Evolutionary conservation across 2,113 vertebrate genomes (phyloP).

Genomic region (Oreochromis tanganicae): DNA sequence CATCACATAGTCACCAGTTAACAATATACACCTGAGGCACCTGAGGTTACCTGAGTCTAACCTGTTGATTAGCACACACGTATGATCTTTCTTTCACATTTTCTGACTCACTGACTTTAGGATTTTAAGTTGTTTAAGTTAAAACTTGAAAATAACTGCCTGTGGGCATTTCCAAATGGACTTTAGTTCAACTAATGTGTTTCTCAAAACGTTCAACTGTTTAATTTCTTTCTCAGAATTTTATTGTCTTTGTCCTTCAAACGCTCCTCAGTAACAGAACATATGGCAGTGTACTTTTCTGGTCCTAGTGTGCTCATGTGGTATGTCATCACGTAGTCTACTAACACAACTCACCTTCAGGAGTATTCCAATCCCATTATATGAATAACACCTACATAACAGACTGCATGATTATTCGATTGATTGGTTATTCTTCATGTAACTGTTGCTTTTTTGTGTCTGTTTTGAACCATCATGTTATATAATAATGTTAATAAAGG

Average conservation of each 20-base stretch:
- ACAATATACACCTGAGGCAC: background rate
- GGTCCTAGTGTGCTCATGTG: background rate
- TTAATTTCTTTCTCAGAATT: background rate
- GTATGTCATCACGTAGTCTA: accelerated
- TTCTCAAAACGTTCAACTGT: background rate
- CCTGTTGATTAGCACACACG: background rate
- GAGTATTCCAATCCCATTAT: background rate
- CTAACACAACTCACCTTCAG: background rate
- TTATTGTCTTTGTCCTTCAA: background rate
- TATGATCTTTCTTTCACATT: accelerated
- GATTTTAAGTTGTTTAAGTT: background rate
- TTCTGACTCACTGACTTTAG: background rate
- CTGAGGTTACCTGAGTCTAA: background rate
- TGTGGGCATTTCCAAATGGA: background rate
- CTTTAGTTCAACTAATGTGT: background rate
- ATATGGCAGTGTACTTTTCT: background rate
- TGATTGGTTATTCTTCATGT: background rate
- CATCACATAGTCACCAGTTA: background rate
- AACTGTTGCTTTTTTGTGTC: background rate
- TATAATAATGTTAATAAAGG: background rate
- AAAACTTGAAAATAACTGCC: background rate
- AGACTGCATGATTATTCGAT: background rate
- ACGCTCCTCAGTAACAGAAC: background rate
- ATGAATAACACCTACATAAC: background rate
- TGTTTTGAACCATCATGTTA: background rate